Evolutionary conservation across 2,797 vertebrate species (phyloP).

Genomic region (Lutjanus argentimaculatus): DNA sequence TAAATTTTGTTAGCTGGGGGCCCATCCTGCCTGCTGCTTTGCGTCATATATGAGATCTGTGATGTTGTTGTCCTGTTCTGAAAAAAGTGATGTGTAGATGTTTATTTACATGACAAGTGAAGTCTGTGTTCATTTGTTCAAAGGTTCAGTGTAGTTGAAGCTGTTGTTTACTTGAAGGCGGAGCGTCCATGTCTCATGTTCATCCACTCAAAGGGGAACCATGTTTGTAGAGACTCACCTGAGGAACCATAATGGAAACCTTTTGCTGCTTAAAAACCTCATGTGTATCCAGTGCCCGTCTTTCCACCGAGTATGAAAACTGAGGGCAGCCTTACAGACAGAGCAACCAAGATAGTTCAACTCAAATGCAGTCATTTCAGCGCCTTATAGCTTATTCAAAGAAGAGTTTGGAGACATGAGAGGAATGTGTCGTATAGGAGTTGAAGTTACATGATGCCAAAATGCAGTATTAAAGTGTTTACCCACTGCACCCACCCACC

Average conservation of each 20-base stretch:
- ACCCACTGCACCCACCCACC: slow-evolving; percentile 44
- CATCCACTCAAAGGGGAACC: slow-evolving; percentile 24
- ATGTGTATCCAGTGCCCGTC: slow-evolving; percentile 60
- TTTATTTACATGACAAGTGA: slow-evolving; percentile 78
- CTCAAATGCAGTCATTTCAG: slow-evolving; percentile 76
- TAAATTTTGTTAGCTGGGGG: too few relatives aligned
- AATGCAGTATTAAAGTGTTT: slow-evolving; percentile 82
- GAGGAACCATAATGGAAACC: slow-evolving; percentile 40
- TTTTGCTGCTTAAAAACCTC: slow-evolving; percentile 70
- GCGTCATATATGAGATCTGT: slow-evolving; percentile 72
- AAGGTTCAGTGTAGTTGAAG: slow-evolving; percentile 72
- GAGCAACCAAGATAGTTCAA: slow-evolving; percentile 56
- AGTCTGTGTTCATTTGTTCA: slow-evolving; percentile 77
- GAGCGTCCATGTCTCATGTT: slow-evolving; percentile 48
- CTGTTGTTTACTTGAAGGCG: slow-evolving; percentile 63
- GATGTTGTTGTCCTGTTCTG: slow-evolving; percentile 78
- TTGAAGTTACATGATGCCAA: slow-evolving; percentile 77
- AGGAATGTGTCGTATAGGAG: slow-evolving; percentile 72
- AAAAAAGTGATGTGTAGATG: slow-evolving; percentile 78
- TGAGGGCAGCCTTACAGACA: slow-evolving; percentile 79
- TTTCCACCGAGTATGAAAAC: slow-evolving; percentile 67
- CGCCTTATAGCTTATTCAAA: slow-evolving; percentile 79
- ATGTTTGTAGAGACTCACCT: slow-evolving; percentile 49
- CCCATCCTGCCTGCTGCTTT: slow-evolving; percentile 43
- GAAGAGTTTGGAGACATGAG: slow-evolving; percentile 55